Evolutionary conservation across 2,888 invertebrate genomes (phyloP).

Genomic region (Spodoptera littoralis): DNA sequence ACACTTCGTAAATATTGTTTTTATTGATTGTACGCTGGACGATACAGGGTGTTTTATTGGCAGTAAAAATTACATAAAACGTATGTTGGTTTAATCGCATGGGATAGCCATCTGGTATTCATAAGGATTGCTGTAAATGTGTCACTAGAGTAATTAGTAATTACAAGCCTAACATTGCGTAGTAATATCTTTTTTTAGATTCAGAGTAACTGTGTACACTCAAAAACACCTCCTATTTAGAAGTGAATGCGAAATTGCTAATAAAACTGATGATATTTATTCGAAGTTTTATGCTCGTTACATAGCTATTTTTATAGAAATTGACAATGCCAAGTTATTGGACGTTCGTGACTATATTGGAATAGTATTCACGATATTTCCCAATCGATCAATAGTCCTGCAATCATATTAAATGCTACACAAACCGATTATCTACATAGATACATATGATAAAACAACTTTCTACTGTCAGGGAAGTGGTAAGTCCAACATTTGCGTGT

Average conservation of each 20-base stretch:
- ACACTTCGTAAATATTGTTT: constrained; percentile 65
- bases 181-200: neutral
- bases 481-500: constrained; percentile 50
- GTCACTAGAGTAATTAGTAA: constrained; percentile 31
- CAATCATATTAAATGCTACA: constrained; percentile 13
- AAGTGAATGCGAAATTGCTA: too few species aligned
- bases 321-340: neutral
- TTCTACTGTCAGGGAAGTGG: constrained; percentile 48
- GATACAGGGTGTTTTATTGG: constrained; percentile 47
- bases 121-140: constrained; percentile 32
- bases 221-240: too few species aligned
- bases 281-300: too few species aligned
- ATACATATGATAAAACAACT: constrained; percentile 34
- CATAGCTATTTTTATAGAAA: too few species aligned
- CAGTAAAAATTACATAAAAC: constrained; percentile 41
- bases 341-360: constrained; percentile 10
- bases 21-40: constrained; percentile 50
- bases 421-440: constrained; percentile 23
- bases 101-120: constrained; percentile 34
- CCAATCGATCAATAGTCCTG: constrained; percentile 7
- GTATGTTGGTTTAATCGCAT: constrained; percentile 36
- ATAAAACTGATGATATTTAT: too few species aligned
- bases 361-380: constrained; percentile 20
- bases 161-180: neutral
- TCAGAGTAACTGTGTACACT: too few species aligned